Percentiles rank a stretch among this genome's conserved stretches.
Evolutionary conservation across 2,797 vertebrate species (phyloP).

Genomic region (Sebastes vulpes): DNA sequence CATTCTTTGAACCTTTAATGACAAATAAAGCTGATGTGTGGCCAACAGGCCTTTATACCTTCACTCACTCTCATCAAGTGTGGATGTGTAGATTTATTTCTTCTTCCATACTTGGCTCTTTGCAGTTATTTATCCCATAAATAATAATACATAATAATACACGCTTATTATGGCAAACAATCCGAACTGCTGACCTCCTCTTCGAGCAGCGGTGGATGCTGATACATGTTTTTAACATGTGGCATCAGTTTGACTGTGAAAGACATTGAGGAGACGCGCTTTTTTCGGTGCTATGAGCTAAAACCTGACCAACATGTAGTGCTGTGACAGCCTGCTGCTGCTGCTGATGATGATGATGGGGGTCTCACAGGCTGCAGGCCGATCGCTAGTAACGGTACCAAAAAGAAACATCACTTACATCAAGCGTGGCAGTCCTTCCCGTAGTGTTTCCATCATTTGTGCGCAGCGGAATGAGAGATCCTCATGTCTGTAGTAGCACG

Average conservation of each 20-base stretch:
- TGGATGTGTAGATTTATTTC: background rate
- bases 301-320: conserved; percentile 15
- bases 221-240: background rate
- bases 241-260: background rate
- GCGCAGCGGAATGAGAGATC: conserved; percentile 40
- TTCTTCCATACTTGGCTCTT: background rate
- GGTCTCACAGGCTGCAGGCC: conserved; percentile 38
- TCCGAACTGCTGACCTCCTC: conserved; percentile 8
- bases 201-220: background rate
- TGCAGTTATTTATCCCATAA: conserved; percentile 9
- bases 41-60: conserved; percentile 25
- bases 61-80: background rate
- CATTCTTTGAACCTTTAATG: conserved; percentile 56
- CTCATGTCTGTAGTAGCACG: conserved; percentile 50
- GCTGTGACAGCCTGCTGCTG: conserved; percentile 22
- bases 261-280: background rate
- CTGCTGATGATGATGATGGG: conserved; percentile 1
- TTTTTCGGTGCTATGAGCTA: background rate
- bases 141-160: background rate
- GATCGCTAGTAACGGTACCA: conserved; percentile 3
- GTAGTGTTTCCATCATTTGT: conserved; percentile 58
- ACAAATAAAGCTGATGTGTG: conserved; percentile 39
- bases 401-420: conserved; percentile 72
- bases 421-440: conserved; percentile 58
- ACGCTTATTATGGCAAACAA: background rate